Evolutionary conservation across 2,113 vertebrate species (phyloP), one percentile per base, ranked within the genome.

Genomic region (Gambusia holbrooki): DNA sequence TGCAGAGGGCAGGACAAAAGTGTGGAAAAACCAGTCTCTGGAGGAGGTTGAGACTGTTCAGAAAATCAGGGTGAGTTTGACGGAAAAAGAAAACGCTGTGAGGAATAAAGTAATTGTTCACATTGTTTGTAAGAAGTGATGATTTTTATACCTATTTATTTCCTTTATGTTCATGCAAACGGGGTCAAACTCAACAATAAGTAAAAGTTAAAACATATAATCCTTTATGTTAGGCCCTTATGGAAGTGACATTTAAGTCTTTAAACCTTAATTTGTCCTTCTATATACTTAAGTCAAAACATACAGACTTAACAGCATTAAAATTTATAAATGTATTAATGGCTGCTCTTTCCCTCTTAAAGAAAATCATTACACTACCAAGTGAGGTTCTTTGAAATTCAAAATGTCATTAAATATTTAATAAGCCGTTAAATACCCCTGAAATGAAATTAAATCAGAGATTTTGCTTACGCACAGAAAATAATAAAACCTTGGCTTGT

Each of bases 1-100:
- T 33, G 58, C 68, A 74, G 67, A 78, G 74, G 83, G 73, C 58
- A 82, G 74, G 83, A 80, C 79, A 86, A 74, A 86, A 32, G 60
- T 71, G 65, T 83, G 64, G 74, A 76, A 77, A 81, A 63, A 4
- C 35, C 35, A 70, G 35, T 77, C 60, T 61, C 15, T 71, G 61
- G 74, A 71, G 65, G 67, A 73, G 58, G 32, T n/a, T 32, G 51
- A 0, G 66, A 13, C 29, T 37, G 33, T 40, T 40, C 51, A 73
- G 5, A 58, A 28, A 66, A 65, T 5, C 14, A 35, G 29, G 42
- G n/a, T 35, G 33, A 15, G 37, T 65, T 73, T 64, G 1, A 66
- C 22, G 1, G 8, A 62, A 48, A 51, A 40, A 1, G 3, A 61
- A 37, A 61, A 14, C 4, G 3, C 15, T 66, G 37, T 27, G 61